Evolutionary conservation across 1,140 invertebrate genomes (phyloP).

Genomic region (Linepithema humile): DNA sequence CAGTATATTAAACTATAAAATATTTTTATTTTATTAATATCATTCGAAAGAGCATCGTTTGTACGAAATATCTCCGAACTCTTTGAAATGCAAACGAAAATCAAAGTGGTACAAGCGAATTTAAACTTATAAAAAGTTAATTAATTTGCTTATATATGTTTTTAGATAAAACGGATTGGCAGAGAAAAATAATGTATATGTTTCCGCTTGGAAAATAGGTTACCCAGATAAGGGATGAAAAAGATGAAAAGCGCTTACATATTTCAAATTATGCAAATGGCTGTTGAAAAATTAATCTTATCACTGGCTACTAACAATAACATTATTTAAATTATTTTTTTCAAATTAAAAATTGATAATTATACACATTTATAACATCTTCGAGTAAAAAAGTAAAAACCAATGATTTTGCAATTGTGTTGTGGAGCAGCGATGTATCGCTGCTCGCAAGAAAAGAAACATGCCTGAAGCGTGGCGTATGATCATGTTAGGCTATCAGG

Average conservation of each 20-base stretch:
- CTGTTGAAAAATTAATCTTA: slow-evolving; percentile 10
- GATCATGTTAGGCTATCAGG: background rate
- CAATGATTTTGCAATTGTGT: background rate
- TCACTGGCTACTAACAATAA: background rate
- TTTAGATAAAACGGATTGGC: background rate
- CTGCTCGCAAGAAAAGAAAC: background rate
- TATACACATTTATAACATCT: too few species aligned
- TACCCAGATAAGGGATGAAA: background rate
- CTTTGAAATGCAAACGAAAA: too few species aligned
- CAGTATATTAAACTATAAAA: too few species aligned
- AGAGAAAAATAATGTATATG: slow-evolving; percentile 16
- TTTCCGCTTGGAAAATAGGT: slow-evolving; percentile 4
- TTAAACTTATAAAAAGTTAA: too few species aligned
- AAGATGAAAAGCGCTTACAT: slow-evolving; percentile 1
- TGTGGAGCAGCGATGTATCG: background rate
- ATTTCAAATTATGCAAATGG: slow-evolving; percentile 6
- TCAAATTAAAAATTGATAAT: background rate
- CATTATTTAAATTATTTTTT: background rate
- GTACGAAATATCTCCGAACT: too few species aligned
- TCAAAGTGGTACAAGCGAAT: too few species aligned
- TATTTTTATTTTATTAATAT: too few species aligned
- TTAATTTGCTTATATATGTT: background rate
- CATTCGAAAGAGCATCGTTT: too few species aligned
- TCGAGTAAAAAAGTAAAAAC: background rate
- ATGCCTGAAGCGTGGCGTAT: background rate